Evolutionary conservation across 2,113 vertebrate species (phyloP).

Genomic region (human (Homo sapiens)): GRCh38 chr1:25639501-25640000

Average conservation of each 20-base stretch:
- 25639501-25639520: not conserved
- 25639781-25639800: constrained; percentile 7
- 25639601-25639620: constrained; percentile 16
- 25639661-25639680: constrained; percentile 32
- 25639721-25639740: constrained; percentile 47
- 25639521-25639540: not conserved
- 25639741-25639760: constrained; percentile 30
- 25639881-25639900: constrained; percentile 12
- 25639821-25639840: constrained; percentile 33
- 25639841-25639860: not conserved
- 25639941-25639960: not conserved
- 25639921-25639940: not conserved
- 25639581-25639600: constrained; percentile 19
- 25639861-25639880: constrained; percentile 30
- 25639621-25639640: constrained; percentile 9
- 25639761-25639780: not conserved
- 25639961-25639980: constrained; percentile 41
- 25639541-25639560: not conserved
- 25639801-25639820: not conserved
- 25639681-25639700: not conserved
- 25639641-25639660: not conserved
- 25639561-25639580: constrained; percentile 30
- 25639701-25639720: not conserved
- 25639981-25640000: constrained; percentile 49
- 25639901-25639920: not conserved